Conservation (phyloP, 2,888 invertebrate genomes). For the Watsonalla binaria region DNA sequence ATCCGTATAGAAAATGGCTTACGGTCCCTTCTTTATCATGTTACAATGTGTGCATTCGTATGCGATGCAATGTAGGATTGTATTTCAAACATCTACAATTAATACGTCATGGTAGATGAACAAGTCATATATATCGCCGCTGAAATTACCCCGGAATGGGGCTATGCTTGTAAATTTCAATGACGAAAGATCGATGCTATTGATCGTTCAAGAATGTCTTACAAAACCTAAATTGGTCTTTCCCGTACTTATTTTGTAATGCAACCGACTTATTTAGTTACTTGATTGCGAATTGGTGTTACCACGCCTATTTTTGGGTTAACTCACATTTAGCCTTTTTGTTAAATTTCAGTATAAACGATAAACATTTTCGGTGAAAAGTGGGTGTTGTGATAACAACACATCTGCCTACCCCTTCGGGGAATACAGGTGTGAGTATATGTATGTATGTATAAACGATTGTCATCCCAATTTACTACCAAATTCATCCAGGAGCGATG, state of each 20-base stretch:
- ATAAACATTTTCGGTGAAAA: no score
- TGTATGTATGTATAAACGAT: no score
- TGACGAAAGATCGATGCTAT: slow-evolving; percentile 35
- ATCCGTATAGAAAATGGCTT: background rate
- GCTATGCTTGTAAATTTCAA: slow-evolving; percentile 24
- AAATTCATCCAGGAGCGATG: no score
- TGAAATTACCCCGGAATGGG: slow-evolving; percentile 16
- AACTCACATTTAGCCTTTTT: no score
- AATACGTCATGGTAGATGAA: slow-evolving; percentile 21
- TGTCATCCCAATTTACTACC: no score
- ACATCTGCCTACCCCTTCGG: no score
- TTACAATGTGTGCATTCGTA: slow-evolving; percentile 12
- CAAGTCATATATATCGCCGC: slow-evolving; percentile 12
- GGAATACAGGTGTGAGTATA: no score
- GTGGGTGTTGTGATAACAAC: no score
- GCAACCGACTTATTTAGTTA: background rate
- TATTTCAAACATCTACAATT: slow-evolving; percentile 11
- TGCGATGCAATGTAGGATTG: slow-evolving; percentile 17
- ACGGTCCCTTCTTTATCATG: background rate
- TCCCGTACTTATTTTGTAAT: slow-evolving; percentile 8
- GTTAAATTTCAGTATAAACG: no score
- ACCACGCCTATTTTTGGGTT: background rate
- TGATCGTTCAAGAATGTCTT: slow-evolving; percentile 35
- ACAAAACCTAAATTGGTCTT: slow-evolving; percentile 26
- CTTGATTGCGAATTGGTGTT: background rate